Evolutionary conservation across 2,888 invertebrate species (phyloP).

Genomic region (Hirtodrosophila histrioides): DNA sequence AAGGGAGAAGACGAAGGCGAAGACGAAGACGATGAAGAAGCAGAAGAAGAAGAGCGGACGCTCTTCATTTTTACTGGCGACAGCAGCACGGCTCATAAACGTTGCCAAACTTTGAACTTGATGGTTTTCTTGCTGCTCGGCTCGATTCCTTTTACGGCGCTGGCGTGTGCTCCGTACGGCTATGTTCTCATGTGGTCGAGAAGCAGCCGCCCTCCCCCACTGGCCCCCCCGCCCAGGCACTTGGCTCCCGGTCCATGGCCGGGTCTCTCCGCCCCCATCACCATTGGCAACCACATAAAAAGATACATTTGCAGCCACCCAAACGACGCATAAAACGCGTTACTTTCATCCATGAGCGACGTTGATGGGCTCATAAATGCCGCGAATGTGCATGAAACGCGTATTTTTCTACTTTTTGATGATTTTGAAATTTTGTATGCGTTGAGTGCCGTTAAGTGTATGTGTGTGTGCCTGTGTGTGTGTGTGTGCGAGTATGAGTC

Average conservation of each 20-base stretch:
- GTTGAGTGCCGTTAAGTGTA: conserved; percentile 78
- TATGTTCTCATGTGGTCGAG: conserved; percentile 51
- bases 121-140: conserved; percentile 62
- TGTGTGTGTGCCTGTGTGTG: conserved; percentile 13
- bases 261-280: not conserved
- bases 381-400: conserved; percentile 81
- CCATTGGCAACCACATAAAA: conserved; percentile 66
- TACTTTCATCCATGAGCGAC: conserved; percentile 81
- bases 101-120: conserved; percentile 82
- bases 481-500: conserved; percentile 8
- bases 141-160: conserved; percentile 67
- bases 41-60: conserved; percentile 7
- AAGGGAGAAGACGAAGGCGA: not conserved
- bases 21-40: not conserved
- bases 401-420: conserved; percentile 82
- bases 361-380: conserved; percentile 82
- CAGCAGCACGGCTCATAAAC: conserved; percentile 74
- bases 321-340: conserved; percentile 81
- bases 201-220: conserved; percentile 12
- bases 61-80: conserved; percentile 71
- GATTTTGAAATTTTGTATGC: conserved; percentile 81
- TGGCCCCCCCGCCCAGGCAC: not conserved
- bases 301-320: conserved; percentile 79
- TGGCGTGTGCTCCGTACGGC: conserved; percentile 56
- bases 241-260: too few relatives aligned